A percentile compares a stretch with the other conserved stretches of the same genome.
phyloP scores from a whole-genome alignment of 2,797 vertebrate genomes.

The Danio tinwini region DNA sequence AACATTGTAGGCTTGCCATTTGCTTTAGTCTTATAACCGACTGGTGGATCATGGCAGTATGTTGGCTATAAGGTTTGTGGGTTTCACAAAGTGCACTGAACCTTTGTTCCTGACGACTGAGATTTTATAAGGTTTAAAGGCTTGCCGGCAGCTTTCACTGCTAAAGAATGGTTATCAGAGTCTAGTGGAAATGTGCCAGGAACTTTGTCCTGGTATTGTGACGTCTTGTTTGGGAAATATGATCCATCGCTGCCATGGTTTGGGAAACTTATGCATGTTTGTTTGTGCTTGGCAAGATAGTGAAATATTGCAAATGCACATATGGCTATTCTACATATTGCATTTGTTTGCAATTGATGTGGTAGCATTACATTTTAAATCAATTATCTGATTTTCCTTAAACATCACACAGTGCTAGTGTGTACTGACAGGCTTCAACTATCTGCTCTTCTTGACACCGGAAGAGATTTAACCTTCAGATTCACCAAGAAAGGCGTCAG shows the following conservation, averaged over 20 bases:
- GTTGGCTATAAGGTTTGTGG: neutral
- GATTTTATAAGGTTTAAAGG: neutral
- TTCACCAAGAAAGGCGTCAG: slow-evolving; percentile 4
- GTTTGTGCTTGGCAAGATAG: neutral
- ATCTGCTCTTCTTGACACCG: neutral
- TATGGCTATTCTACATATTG: no score
- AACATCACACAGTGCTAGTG: no score
- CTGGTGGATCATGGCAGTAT: neutral
- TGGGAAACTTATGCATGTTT: neutral
- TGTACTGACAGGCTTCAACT: neutral
- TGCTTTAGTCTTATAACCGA: neutral
- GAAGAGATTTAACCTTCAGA: slow-evolving; percentile 26
- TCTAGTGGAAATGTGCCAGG: neutral
- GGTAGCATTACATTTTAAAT: no score
- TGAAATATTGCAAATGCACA: no score
- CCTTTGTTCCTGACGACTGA: neutral
- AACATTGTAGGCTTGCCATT: neutral
- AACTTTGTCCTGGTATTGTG: slow-evolving; percentile 20
- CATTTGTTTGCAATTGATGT: no score
- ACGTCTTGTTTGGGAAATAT: neutral
- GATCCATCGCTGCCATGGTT: neutral
- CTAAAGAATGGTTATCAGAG: slow-evolving; percentile 5
- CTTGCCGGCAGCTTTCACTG: neutral
- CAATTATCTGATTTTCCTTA: no score
- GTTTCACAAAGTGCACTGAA: neutral